A percentile compares a stretch with the other conserved stretches of the same genome.
These are phyloP conservation scores for Amphipoea lucens DNA, from an alignment of 2,888 invertebrate species.

Conservation along the genomic window DNA sequence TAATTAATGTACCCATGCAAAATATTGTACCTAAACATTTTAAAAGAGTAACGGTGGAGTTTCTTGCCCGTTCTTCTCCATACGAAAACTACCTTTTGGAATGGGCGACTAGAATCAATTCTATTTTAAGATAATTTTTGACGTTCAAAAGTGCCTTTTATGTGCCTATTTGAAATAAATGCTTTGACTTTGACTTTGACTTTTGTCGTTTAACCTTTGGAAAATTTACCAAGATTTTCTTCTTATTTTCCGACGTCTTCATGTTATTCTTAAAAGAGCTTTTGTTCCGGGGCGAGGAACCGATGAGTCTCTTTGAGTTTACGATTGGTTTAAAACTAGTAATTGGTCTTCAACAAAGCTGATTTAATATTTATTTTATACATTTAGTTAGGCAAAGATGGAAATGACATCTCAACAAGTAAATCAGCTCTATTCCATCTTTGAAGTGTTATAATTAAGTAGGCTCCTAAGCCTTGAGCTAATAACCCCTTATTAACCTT, in stretches of 20 bases:
- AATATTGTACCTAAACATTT: too few relatives aligned
- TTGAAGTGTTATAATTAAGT: slow-evolving; percentile 25
- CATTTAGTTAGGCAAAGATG: neutral
- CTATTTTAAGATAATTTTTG: too few relatives aligned
- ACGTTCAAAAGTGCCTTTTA: too few relatives aligned
- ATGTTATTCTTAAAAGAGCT: slow-evolving; percentile 47
- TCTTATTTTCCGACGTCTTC: slow-evolving; percentile 49
- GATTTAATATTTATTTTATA: slow-evolving; percentile 16
- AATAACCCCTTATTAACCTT: slow-evolving; percentile 36
- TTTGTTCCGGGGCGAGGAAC: slow-evolving; percentile 37
- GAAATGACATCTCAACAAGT: slow-evolving; percentile 4
- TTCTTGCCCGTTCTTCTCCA: too few relatives aligned
- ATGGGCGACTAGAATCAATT: too few relatives aligned
- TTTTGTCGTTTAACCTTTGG: slow-evolving; percentile 46
- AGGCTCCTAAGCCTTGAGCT: neutral
- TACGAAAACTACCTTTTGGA: too few relatives aligned
- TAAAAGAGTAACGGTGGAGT: too few relatives aligned
- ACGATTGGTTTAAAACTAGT: slow-evolving; percentile 46
- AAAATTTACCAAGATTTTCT: slow-evolving; percentile 44
- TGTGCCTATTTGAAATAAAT: too few relatives aligned
- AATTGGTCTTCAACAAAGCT: slow-evolving; percentile 36
- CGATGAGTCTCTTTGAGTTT: slow-evolving; percentile 43
- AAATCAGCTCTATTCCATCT: neutral
- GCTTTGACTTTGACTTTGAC: too few relatives aligned
- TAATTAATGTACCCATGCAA: too few relatives aligned